These are phyloP conservation scores for Anoncus sp. DNA, from an alignment of 2,888 invertebrate genomes.

Conservation along the genomic window DNA sequence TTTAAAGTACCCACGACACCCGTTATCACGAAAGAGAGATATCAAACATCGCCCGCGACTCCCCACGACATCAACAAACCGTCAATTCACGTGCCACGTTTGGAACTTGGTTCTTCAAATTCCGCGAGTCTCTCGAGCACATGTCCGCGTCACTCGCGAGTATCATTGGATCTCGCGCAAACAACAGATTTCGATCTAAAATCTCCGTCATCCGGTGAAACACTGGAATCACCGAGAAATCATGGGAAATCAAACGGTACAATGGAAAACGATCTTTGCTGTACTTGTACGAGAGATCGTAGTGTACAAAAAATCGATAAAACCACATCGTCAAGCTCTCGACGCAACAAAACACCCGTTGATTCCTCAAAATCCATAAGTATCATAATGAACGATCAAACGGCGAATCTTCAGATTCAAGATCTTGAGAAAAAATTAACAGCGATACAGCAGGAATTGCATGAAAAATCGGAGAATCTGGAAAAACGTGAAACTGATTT, in stretches of 20 bases:
- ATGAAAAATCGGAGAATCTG: constrained; percentile 86
- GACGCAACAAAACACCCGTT: constrained; percentile 18
- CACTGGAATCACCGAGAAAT: constrained; percentile 43
- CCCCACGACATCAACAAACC: constrained; percentile 63
- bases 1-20: constrained; percentile 67
- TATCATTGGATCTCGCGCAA: constrained; percentile 65
- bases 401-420: constrained; percentile 54
- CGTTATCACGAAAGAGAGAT: constrained; percentile 51
- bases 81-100: constrained; percentile 72
- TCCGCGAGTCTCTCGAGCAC: constrained; percentile 69
- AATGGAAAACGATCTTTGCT: constrained; percentile 22
- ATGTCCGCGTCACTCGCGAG: constrained; percentile 65
- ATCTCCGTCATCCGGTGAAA: constrained; percentile 61
- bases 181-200: constrained; percentile 66
- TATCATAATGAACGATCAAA: constrained; percentile 25
- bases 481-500: constrained; percentile 86
- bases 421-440: constrained; percentile 83
- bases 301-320: constrained; percentile 20
- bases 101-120: constrained; percentile 74
- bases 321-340: constrained; percentile 7
- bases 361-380: constrained; percentile 38
- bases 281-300: constrained; percentile 33
- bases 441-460: constrained; percentile 86
- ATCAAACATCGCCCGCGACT: constrained; percentile 61
- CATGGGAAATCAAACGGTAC: constrained; percentile 47